phyloP scores from a whole-genome alignment of 2,888 invertebrate species.

The Lycia hirtaria region DNA sequence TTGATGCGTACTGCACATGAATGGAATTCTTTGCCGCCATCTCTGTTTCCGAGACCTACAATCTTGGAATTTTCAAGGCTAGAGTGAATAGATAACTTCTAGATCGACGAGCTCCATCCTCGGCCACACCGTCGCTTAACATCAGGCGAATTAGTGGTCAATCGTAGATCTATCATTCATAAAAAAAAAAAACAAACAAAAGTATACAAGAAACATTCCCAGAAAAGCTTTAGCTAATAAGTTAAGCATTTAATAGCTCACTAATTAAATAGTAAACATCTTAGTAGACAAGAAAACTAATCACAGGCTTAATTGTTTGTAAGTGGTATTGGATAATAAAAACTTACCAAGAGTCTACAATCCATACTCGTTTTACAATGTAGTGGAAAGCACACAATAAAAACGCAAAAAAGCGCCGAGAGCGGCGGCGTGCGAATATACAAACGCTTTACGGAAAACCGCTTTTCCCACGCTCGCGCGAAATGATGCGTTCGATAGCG shows the following conservation, averaged over 20 bases:
- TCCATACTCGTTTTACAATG: slow-evolving; percentile 75
- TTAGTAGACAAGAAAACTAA: slow-evolving; percentile 40
- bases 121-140: too few relatives aligned
- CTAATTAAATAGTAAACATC: slow-evolving; percentile 33
- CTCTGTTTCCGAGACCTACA: too few relatives aligned
- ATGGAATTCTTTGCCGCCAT: too few relatives aligned
- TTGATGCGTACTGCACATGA: too few relatives aligned
- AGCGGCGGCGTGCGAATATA: slow-evolving; percentile 61
- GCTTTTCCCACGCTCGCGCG: slow-evolving; percentile 59
- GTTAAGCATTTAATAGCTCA: slow-evolving; percentile 12
- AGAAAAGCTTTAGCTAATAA: slow-evolving; percentile 13
- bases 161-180: too few relatives aligned
- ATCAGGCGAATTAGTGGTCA: too few relatives aligned
- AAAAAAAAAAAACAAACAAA: neutral
- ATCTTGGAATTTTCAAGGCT: too few relatives aligned
- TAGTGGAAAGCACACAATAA: slow-evolving; percentile 66
- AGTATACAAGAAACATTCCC: slow-evolving; percentile 11
- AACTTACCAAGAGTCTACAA: slow-evolving; percentile 73
- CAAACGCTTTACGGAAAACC: slow-evolving; percentile 55
- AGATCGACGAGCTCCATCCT: too few relatives aligned
- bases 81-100: too few relatives aligned
- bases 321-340: slow-evolving; percentile 44
- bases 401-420: slow-evolving; percentile 57
- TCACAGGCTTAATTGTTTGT: slow-evolving; percentile 40
- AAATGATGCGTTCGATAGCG: slow-evolving; percentile 60